These are phyloP conservation scores for Thera obeliscata DNA, from an alignment of 2,888 invertebrate genomes.

Conservation along the genomic window DNA sequence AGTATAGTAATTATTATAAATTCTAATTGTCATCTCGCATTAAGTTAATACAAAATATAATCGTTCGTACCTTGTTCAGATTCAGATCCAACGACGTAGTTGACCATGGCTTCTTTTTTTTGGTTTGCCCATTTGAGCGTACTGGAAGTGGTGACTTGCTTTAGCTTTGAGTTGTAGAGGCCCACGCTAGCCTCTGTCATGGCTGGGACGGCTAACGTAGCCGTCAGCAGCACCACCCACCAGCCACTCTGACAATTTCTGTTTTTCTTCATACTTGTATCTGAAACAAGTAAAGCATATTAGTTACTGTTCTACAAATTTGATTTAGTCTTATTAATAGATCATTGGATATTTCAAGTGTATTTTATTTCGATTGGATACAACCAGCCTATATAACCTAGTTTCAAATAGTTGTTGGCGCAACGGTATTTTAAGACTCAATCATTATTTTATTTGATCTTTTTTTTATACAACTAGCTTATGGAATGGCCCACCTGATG, in stretches of 20 bases:
- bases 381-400: conserved; percentile 4
- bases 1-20: background rate
- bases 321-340: background rate
- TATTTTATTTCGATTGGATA: conserved; percentile 1
- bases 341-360: background rate
- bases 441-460: background rate
- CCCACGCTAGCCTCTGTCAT: conserved; percentile 69
- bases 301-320: background rate
- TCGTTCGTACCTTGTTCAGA: conserved; percentile 63
- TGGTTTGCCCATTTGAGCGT: conserved; percentile 90
- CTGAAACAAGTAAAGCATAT: conserved; percentile 50
- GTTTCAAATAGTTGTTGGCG: conserved; percentile 20
- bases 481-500: no score
- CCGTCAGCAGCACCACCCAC: conserved; percentile 72
- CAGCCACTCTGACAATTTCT: conserved; percentile 69
- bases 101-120: conserved; percentile 71
- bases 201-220: conserved; percentile 63
- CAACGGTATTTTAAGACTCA: conserved; percentile 9
- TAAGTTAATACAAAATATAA: background rate
- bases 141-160: conserved; percentile 91
- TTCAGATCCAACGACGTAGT: conserved; percentile 87
- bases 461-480: no score
- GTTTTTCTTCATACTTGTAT: conserved; percentile 66
- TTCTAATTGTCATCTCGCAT: background rate
- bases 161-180: conserved; percentile 75